Percentiles rank a stretch among this genome's conserved stretches.
Evolutionary conservation across 92 coral and sea anemone genomes (phyloP).

Genomic region (Pocillopora grandis): DNA sequence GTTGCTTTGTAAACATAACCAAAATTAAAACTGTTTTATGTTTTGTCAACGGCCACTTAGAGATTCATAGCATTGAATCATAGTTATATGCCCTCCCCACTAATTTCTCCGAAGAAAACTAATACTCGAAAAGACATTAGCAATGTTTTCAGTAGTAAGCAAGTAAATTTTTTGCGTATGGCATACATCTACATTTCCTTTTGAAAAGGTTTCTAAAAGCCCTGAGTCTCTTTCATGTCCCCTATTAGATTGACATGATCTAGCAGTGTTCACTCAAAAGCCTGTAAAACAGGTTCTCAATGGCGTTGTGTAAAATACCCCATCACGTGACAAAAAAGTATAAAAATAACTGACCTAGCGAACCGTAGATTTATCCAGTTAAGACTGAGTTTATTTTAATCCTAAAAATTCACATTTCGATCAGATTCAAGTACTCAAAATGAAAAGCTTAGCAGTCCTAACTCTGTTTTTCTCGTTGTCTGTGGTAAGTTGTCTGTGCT

Average conservation of each 20-base stretch:
- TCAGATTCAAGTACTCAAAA: neutral
- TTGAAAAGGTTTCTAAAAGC: neutral
- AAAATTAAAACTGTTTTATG: too few relatives aligned
- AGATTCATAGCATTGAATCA: too few relatives aligned
- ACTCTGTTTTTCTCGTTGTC: neutral
- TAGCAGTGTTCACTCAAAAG: neutral
- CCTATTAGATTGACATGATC: neutral
- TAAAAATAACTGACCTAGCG: neutral
- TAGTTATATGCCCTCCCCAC: neutral
- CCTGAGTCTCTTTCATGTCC: too few relatives aligned
- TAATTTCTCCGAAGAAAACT: neutral
- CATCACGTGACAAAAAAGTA: neutral
- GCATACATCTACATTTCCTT: neutral
- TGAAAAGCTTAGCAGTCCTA: neutral
- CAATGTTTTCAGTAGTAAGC: too few relatives aligned
- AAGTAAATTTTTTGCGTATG: neutral
- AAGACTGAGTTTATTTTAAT: neutral
- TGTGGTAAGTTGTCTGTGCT: conserved; percentile 3
- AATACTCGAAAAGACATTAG: too few relatives aligned
- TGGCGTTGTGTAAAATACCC: neutral
- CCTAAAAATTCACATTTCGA: too few relatives aligned
- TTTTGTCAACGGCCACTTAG: too few relatives aligned
- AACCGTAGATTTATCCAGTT: neutral
- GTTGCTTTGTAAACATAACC: too few relatives aligned
- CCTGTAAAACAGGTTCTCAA: neutral